Percentiles rank a stretch among this genome's conserved stretches.
Conservation (phyloP, 2,888 invertebrate genomes). For the Drosophila parthenogenetica region DNA sequence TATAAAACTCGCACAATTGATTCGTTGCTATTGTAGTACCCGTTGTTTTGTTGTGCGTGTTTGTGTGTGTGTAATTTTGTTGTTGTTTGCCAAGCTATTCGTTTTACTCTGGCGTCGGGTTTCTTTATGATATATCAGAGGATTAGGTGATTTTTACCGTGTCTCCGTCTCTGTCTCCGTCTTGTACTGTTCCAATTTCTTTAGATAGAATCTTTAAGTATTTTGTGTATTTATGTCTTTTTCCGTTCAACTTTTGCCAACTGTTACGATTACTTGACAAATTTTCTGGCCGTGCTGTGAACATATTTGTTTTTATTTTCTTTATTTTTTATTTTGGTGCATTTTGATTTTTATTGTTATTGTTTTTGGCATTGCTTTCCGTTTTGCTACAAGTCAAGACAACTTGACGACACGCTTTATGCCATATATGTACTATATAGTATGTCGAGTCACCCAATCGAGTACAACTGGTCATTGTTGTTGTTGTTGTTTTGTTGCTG, state of each 20-base stretch:
- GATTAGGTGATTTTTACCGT: conserved; percentile 38
- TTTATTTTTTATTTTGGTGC: conserved; percentile 9
- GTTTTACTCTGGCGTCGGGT: conserved; percentile 37
- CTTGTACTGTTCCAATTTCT: conserved; percentile 40
- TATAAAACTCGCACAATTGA: conserved; percentile 36
- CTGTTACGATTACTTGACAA: conserved; percentile 48
- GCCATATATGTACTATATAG: conserved; percentile 38
- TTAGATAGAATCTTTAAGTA: conserved; percentile 2
- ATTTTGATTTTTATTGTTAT: conserved; percentile 21
- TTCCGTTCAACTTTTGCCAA: conserved; percentile 39
- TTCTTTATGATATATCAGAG: conserved; percentile 37
- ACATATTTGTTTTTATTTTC: conserved; percentile 10
- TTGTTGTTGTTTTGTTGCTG: conserved; percentile 39
- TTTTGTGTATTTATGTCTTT: conserved; percentile 14
- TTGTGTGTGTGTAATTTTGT: background rate
- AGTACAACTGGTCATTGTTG: conserved; percentile 54
- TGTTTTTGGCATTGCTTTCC: conserved; percentile 53
- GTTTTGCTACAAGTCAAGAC: conserved; percentile 50
- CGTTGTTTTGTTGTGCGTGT: conserved; percentile 13
- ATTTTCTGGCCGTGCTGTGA: conserved; percentile 35
- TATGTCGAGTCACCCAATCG: conserved; percentile 37
- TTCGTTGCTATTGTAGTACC: conserved; percentile 32
- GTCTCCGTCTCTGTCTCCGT: background rate
- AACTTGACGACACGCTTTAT: conserved; percentile 56
- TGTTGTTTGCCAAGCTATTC: conserved; percentile 34